A percentile compares a stretch with the other conserved stretches of the same genome.
These are phyloP conservation scores for Glyphotaelius pellucidus DNA, from an alignment of 2,888 invertebrate genomes.

Conservation along the genomic window DNA sequence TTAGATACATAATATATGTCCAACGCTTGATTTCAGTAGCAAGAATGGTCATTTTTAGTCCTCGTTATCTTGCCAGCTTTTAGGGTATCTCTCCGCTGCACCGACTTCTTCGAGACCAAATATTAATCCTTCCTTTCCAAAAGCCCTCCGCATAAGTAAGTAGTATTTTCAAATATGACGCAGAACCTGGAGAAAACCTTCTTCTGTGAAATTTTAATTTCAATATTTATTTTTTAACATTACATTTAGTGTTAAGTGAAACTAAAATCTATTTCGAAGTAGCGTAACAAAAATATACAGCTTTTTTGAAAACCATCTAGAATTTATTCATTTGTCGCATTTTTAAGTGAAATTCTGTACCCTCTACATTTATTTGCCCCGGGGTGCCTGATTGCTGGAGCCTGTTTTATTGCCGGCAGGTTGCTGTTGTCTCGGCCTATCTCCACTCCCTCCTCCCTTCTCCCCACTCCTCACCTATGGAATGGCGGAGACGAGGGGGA, in stretches of 20 bases:
- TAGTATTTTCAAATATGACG: neutral
- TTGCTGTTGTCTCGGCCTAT: slow-evolving; percentile 37
- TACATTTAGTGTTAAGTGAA: too few relatives aligned
- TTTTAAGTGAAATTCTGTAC: neutral
- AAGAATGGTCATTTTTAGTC: neutral
- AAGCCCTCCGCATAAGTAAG: neutral
- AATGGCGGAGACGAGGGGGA: slow-evolving; percentile 7
- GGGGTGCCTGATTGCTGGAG: neutral
- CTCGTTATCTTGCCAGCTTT: neutral
- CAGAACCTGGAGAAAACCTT: neutral
- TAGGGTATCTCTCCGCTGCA: neutral
- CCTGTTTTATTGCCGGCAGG: slow-evolving; percentile 34
- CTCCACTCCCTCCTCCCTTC: neutral
- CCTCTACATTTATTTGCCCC: neutral
- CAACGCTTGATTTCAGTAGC: neutral
- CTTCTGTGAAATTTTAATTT: too few relatives aligned
- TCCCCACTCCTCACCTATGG: neutral
- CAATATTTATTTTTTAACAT: too few relatives aligned
- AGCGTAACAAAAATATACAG: neutral
- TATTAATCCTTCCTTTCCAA: neutral
- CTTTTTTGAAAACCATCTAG: neutral
- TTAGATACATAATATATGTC: neutral
- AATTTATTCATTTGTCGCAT: neutral
- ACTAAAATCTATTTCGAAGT: too few relatives aligned
- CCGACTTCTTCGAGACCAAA: neutral